Evolutionary conservation across 2,797 vertebrate genomes (phyloP).

Genomic region (Lutjanus campechanus): DNA sequence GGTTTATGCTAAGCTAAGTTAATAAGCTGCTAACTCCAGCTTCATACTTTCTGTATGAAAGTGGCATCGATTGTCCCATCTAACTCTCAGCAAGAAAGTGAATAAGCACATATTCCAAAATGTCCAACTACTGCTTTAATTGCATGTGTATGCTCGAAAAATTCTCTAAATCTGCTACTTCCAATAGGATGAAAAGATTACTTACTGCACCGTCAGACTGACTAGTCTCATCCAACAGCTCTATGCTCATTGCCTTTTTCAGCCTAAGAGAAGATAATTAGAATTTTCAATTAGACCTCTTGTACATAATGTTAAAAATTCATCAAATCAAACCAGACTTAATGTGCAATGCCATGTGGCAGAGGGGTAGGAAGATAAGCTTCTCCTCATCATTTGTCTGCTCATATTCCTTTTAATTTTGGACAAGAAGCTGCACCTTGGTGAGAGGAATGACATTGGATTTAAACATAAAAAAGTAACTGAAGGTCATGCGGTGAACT

Average conservation of each 20-base stretch:
- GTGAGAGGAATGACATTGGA: not conserved
- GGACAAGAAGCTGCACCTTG: not conserved
- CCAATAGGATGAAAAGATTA: conserved; percentile 14
- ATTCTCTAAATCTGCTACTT: not conserved
- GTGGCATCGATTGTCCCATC: not conserved
- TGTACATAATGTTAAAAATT: conserved; percentile 6
- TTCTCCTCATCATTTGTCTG: not conserved
- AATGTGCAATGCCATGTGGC: conserved; percentile 11
- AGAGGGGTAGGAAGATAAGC: not conserved
- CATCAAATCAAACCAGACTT: conserved; percentile 1
- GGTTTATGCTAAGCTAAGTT: conserved; percentile 9
- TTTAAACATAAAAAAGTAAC: conserved; percentile 10
- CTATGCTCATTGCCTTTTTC: conserved; percentile 72
- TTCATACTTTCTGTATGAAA: not conserved
- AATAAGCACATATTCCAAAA: not conserved
- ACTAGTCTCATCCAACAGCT: conserved; percentile 71
- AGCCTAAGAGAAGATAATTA: conserved; percentile 66
- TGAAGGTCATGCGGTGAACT: conserved; percentile 48
- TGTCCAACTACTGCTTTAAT: not conserved
- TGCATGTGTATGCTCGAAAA: not conserved
- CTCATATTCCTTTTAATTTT: conserved; percentile 14
- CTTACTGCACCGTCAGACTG: conserved; percentile 67
- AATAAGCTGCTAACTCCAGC: not conserved
- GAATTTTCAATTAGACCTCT: conserved; percentile 33
- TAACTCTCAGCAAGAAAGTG: not conserved